Evolutionary conservation across 2,113 vertebrate genomes (phyloP).

Genomic region (Athene cunicularia): DNA sequence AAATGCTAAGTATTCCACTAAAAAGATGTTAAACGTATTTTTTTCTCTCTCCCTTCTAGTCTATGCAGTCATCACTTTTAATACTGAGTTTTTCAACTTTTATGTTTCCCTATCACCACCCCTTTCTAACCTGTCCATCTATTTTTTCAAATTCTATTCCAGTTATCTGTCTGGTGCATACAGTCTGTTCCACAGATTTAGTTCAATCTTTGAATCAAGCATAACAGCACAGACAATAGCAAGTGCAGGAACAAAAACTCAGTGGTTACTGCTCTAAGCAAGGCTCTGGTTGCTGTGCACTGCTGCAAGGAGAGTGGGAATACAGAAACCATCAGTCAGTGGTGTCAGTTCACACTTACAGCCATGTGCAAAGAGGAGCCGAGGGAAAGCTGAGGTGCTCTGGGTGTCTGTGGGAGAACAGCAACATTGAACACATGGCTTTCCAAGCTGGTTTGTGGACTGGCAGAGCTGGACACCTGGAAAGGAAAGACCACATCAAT

Average conservation of each 20-base stretch:
- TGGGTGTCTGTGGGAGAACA: constrained; percentile 83
- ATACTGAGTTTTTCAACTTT: neutral
- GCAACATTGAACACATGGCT: constrained; percentile 87
- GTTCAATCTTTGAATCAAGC: neutral
- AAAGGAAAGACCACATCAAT: neutral
- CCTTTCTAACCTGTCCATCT: neutral
- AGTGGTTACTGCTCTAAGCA: accelerated
- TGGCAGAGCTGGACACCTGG: constrained; percentile 83
- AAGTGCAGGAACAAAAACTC: neutral
- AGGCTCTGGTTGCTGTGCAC: neutral
- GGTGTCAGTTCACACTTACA: constrained; percentile 70
- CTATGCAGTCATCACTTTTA: neutral
- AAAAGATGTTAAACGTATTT: neutral
- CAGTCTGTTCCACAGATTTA: neutral
- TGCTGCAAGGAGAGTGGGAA: neutral
- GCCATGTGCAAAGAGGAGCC: constrained; percentile 89
- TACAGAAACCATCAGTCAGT: neutral
- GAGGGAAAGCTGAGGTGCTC: constrained; percentile 78
- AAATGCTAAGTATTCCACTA: neutral
- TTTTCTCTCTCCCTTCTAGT: neutral
- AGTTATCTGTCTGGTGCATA: neutral
- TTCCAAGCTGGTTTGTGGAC: constrained; percentile 67
- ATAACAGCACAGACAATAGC: accelerated
- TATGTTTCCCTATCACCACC: neutral
- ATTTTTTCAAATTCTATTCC: neutral